Evolutionary conservation across 2,113 vertebrate species (phyloP), one percentile per base, ranked within the genome.

Genomic region (Gasterosteus nipponicus): DNA sequence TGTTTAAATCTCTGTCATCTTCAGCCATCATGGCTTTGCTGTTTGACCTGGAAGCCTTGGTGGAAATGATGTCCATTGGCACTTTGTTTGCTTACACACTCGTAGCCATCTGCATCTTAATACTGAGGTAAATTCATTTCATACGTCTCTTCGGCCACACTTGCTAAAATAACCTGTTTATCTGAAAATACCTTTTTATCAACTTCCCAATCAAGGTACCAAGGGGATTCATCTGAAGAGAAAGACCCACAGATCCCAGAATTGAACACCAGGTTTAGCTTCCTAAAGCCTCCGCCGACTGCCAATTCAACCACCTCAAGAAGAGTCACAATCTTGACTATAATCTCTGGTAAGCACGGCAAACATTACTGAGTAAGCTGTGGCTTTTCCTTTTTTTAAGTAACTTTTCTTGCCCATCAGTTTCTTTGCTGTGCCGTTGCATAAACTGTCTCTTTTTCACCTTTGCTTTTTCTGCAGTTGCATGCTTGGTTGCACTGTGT

Each of bases 1-100:
- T 42, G 14, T 18, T 9, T 73, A 22, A 41, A 14, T 11, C 14
- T 89, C 38, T 71, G 58, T 82, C 47, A 15, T 85, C 62, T 11
- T 0, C 75, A 97, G 96, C 95, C 73, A 80, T 96, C 73, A 94
- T 97, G 95, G 93, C 96, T 39, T 86, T 97, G 73, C 87, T 97
- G 44, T 96, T 97, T 2, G 93, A 97, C 78, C 87, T 96, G 92
- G 95, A 95, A 31, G 93, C 94, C 3, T 86, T 97, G 85, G 94
- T 97, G 75, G 94, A 96, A 54, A 92, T 95, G 87, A 96, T 97
- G 95, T 97, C 96, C 63, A 95, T 97, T 0, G 93, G 95, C 59
- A 97, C 95, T 0, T 89, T 96, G 62, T 94, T 97, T 89, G 95
- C 95, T 46, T 97, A 96, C 92, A 96, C 95, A 0, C 92, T 97